A percentile compares a stretch with the other conserved stretches of the same genome.
phyloP scores from a whole-genome alignment of 2,113 vertebrate genomes.

The Sphaerodactylus townsendi region DNA sequence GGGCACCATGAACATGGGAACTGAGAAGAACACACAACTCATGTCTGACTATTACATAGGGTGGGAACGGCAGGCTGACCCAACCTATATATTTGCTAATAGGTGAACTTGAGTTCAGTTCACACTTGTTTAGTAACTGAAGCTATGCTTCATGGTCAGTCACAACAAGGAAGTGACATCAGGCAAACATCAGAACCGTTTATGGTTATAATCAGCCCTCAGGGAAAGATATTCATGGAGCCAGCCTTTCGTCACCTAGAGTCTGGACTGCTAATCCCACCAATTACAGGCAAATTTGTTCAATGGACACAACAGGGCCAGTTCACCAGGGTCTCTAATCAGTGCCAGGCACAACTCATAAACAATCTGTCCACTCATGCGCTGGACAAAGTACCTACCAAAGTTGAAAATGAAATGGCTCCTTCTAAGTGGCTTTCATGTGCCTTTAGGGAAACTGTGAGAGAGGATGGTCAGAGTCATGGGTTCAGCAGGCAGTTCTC shows the following conservation, averaged over 20 bases:
- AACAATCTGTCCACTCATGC: not conserved
- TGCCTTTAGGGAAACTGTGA: too few relatives aligned
- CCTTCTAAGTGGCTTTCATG: not conserved
- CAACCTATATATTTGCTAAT: too few relatives aligned
- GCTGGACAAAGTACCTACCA: not conserved
- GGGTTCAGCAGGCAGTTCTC: not conserved
- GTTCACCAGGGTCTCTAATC: not conserved
- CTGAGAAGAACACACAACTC: too few relatives aligned
- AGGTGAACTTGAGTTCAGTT: too few relatives aligned
- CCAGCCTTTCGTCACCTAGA: conserved; percentile 4
- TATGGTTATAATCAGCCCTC: not conserved
- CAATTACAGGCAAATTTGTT: not conserved
- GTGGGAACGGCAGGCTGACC: too few relatives aligned
- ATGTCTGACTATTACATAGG: too few relatives aligned
- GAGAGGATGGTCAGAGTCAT: not conserved
- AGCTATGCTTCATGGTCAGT: too few relatives aligned
- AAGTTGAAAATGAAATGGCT: too few relatives aligned
- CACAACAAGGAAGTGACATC: not conserved
- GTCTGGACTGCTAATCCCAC: not conserved
- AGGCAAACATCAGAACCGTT: not conserved
- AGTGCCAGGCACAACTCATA: not conserved
- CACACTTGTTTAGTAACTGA: too few relatives aligned
- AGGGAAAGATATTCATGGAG: not conserved
- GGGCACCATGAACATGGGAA: too few relatives aligned
- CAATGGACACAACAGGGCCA: not conserved